phyloP scores from a whole-genome alignment of 2,797 vertebrate species.

The Sparidentex hasta region DNA sequence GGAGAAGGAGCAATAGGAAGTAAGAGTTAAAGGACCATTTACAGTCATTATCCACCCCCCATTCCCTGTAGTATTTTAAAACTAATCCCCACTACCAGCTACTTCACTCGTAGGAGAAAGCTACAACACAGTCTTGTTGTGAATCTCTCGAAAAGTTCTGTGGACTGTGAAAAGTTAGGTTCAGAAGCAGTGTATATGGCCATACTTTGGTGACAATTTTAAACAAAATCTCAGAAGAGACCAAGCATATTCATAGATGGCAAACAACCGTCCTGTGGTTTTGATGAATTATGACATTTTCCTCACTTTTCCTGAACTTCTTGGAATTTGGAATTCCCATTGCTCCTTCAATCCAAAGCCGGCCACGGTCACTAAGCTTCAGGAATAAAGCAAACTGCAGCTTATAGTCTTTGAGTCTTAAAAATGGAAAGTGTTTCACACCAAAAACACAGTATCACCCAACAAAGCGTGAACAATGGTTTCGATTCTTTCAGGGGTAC shows the following conservation, averaged over 20 bases:
- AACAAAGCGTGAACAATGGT: background rate
- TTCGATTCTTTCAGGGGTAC: too few species aligned
- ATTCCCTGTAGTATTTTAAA: too few species aligned
- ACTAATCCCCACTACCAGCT: too few species aligned
- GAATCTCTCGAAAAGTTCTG: too few species aligned
- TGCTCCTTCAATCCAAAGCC: background rate
- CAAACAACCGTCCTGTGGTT: background rate
- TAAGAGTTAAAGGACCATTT: too few species aligned
- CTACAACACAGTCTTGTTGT: too few species aligned
- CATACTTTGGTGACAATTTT: background rate
- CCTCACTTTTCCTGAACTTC: background rate
- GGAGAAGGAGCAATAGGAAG: conserved; percentile 11
- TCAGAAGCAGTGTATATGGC: background rate
- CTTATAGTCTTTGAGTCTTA: background rate
- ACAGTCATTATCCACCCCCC: too few species aligned
- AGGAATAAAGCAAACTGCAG: conserved; percentile 12
- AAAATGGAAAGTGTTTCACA: background rate
- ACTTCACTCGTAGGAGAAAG: too few species aligned
- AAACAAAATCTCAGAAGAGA: background rate
- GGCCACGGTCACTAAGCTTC: background rate
- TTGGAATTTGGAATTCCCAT: background rate
- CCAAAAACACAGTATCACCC: conserved; percentile 8
- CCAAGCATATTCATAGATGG: background rate
- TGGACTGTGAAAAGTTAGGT: background rate
- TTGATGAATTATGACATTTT: background rate